phyloP scores from a whole-genome alignment of 1,140 invertebrate species.

The Atopsyche davidsoni region DNA sequence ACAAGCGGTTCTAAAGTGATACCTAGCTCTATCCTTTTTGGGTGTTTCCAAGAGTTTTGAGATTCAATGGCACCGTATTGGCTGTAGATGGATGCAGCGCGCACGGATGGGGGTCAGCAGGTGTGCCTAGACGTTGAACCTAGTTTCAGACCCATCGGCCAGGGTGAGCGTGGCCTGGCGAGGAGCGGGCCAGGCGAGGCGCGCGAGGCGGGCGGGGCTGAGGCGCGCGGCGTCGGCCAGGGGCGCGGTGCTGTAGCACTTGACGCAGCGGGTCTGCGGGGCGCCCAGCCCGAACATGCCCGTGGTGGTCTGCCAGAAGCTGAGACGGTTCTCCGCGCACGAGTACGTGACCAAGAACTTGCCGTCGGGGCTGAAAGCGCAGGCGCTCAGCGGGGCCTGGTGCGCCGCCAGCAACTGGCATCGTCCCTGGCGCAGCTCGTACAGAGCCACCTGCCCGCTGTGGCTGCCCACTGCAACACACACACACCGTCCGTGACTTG shows the following conservation, averaged over 20 bases:
- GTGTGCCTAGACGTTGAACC: slow-evolving; percentile 84
- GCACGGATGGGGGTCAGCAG: too few species aligned
- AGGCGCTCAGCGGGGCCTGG: slow-evolving; percentile 78
- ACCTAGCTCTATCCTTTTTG: too few species aligned
- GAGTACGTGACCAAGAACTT: slow-evolving; percentile 96
- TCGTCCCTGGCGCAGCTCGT: slow-evolving; percentile 90
- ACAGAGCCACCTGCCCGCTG: slow-evolving; percentile 86
- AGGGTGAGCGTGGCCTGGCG: slow-evolving; percentile 88
- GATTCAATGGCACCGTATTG: too few species aligned
- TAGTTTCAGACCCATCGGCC: slow-evolving; percentile 84
- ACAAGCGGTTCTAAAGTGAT: too few species aligned
- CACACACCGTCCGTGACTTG: too few species aligned
- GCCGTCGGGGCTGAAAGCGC: slow-evolving; percentile 94
- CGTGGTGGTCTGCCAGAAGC: slow-evolving; percentile 93
- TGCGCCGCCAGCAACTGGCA: slow-evolving; percentile 91
- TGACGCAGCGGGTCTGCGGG: slow-evolving; percentile 85
- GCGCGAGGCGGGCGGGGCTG: slow-evolving; percentile 81
- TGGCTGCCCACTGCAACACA: slow-evolving; percentile 75
- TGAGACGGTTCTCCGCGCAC: slow-evolving; percentile 89
- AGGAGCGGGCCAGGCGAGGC: slow-evolving; percentile 87
- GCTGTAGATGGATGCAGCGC: too few species aligned
- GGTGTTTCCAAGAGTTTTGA: too few species aligned
- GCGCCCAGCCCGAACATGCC: slow-evolving; percentile 89
- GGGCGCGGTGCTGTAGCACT: slow-evolving; percentile 88
- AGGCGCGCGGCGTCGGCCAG: slow-evolving; percentile 80